phyloP scores from a whole-genome alignment of 2,113 vertebrate genomes.

The Spermophilus dauricus region DNA sequence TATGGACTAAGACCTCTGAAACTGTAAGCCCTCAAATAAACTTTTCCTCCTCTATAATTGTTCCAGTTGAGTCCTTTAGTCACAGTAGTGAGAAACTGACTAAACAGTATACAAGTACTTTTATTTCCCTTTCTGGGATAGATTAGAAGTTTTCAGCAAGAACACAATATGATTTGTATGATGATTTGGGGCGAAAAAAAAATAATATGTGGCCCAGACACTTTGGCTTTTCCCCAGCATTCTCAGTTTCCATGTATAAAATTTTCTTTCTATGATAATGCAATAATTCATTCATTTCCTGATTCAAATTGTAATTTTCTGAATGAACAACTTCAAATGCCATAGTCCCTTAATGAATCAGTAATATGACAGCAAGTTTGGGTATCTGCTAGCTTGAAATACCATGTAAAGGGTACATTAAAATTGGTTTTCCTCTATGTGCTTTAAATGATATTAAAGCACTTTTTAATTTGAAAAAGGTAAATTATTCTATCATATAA shows the following conservation, averaged over 20 bases:
- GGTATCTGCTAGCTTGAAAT: conserved; percentile 77
- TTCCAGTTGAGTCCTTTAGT: too few species aligned
- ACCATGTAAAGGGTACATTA: conserved; percentile 70
- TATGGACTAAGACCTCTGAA: too few species aligned
- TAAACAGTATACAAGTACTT: not conserved
- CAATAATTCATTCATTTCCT: conserved; percentile 77
- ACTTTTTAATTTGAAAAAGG: conserved; percentile 68
- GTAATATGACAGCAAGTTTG: conserved; percentile 69
- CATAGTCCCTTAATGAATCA: conserved; percentile 71
- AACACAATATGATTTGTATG: too few species aligned
- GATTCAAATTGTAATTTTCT: conserved; percentile 77
- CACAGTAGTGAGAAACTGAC: too few species aligned
- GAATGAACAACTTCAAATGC: conserved; percentile 80
- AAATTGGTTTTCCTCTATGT: conserved; percentile 79
- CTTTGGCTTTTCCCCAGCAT: conserved; percentile 21
- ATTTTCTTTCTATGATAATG: conserved; percentile 64
- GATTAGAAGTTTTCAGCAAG: too few species aligned
- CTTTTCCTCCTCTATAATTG: too few species aligned
- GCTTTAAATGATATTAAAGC: conserved; percentile 71
- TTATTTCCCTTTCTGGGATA: too few species aligned
- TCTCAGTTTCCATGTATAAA: conserved; percentile 50
- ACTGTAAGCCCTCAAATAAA: too few species aligned
- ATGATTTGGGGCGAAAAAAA: too few species aligned
- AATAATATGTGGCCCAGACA: not conserved
- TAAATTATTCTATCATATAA: conserved; percentile 67